A percentile compares a stretch with the other conserved stretches of the same genome.
These are phyloP conservation scores for Aldrovandia affinis DNA, from an alignment of 2,797 vertebrate species.

Conservation along the genomic window DNA sequence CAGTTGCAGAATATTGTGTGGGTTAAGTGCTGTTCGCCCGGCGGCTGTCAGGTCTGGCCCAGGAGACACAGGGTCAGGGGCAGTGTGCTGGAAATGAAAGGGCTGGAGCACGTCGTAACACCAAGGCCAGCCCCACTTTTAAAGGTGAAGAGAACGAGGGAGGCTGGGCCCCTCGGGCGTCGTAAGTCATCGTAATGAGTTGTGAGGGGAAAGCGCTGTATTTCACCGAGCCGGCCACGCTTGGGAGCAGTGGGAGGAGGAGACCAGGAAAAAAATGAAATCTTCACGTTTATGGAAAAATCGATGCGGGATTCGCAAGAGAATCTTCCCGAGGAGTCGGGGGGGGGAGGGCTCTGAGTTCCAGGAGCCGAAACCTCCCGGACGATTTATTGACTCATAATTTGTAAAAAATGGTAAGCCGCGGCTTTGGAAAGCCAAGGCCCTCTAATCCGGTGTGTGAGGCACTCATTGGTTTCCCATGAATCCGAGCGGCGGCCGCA, in stretches of 20 bases:
- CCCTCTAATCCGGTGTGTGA: background rate
- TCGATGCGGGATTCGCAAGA: constrained; percentile 21
- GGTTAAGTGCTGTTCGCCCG: background rate
- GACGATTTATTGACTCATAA: constrained; percentile 29
- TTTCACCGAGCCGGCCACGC: background rate
- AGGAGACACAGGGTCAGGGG: background rate
- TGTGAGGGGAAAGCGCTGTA: background rate
- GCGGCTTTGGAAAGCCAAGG: background rate
- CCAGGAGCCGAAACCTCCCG: background rate
- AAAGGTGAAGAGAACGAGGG: constrained; percentile 17
- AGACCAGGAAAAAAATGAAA: constrained; percentile 2
- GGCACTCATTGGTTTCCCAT: constrained; percentile 4
- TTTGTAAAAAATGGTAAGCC: constrained; percentile 15
- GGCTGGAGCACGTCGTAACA: background rate
- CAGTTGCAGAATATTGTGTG: too few relatives aligned
- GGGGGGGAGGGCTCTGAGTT: constrained; percentile 3
- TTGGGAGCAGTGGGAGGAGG: background rate
- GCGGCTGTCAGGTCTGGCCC: background rate
- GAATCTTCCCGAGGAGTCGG: constrained; percentile 1
- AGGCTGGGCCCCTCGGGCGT: background rate
- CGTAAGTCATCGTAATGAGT: background rate
- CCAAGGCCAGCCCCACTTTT: background rate
- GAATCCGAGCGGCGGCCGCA: background rate
- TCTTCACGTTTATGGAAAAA: constrained; percentile 31
- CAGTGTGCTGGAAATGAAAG: background rate